phyloP scores from a whole-genome alignment of 2,113 vertebrate genomes.

The Pelecanus crispus region DNA sequence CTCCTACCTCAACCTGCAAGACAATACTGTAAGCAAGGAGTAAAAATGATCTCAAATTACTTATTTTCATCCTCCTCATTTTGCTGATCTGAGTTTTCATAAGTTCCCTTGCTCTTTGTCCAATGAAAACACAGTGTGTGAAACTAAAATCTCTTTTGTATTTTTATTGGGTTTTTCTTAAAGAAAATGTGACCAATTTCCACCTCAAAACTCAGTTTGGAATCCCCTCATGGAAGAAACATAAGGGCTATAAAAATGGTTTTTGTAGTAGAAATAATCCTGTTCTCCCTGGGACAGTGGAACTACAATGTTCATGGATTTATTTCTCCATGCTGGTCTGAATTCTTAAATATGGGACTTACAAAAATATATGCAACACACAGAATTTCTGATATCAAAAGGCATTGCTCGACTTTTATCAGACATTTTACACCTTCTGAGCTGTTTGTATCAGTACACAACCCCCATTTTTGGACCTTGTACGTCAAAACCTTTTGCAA shows the following conservation, averaged over 20 bases:
- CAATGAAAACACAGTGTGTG: neutral
- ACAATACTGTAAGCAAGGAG: neutral
- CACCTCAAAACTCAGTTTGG: neutral
- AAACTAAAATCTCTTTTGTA: neutral
- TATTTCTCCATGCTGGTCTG: neutral
- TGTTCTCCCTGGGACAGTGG: neutral
- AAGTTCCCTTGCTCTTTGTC: neutral
- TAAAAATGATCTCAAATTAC: neutral
- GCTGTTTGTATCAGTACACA: neutral
- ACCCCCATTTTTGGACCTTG: neutral
- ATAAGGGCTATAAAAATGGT: neutral
- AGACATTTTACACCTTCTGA: neutral
- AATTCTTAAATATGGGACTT: neutral
- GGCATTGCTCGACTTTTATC: neutral
- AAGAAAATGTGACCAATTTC: neutral
- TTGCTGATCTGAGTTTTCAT: neutral
- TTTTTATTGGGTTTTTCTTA: neutral
- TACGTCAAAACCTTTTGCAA: neutral
- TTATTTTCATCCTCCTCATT: neutral
- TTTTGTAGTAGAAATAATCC: neutral
- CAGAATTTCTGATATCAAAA: neutral
- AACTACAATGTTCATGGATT: neutral
- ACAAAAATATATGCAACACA: neutral
- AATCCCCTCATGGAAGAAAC: neutral
- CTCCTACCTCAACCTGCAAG: neutral